Conservation (phyloP, 2,797 vertebrate genomes). For the Phoxinus dragarum region DNA sequence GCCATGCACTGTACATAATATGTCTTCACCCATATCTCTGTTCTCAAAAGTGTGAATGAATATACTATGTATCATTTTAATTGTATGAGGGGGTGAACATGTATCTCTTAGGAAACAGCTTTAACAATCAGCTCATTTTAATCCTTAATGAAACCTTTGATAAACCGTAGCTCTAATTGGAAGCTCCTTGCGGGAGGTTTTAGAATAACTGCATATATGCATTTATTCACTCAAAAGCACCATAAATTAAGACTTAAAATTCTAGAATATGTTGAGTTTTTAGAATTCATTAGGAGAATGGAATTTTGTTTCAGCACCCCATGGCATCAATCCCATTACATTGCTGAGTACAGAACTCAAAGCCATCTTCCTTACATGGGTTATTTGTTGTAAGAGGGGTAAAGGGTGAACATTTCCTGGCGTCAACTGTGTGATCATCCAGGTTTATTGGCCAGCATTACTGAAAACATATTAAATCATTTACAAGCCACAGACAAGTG, state of each 20-base stretch:
- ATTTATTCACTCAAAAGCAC: conserved; percentile 1
- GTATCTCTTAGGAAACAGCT: conserved; percentile 41
- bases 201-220: background rate
- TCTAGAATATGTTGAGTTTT: conserved; percentile 8
- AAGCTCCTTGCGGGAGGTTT: background rate
- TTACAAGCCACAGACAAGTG: conserved; percentile 26
- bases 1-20: background rate
- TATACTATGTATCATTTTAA: conserved; percentile 48
- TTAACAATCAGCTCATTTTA: conserved; percentile 51
- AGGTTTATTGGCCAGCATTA: conserved; percentile 40
- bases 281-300: background rate
- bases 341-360: background rate
- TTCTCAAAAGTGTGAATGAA: conserved; percentile 32
- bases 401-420: conserved; percentile 25
- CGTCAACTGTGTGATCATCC: conserved; percentile 15
- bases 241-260: background rate
- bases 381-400: background rate
- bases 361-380: background rate
- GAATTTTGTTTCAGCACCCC: background rate
- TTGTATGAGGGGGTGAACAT: conserved; percentile 40
- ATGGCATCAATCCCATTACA: background rate
- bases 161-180: conserved; percentile 49
- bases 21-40: conserved; percentile 2
- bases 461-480: conserved; percentile 39
- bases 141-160: conserved; percentile 55